Base-by-base conservation (phyloP, 2,888 invertebrate genomes). In the Clusia tigrina region DNA sequence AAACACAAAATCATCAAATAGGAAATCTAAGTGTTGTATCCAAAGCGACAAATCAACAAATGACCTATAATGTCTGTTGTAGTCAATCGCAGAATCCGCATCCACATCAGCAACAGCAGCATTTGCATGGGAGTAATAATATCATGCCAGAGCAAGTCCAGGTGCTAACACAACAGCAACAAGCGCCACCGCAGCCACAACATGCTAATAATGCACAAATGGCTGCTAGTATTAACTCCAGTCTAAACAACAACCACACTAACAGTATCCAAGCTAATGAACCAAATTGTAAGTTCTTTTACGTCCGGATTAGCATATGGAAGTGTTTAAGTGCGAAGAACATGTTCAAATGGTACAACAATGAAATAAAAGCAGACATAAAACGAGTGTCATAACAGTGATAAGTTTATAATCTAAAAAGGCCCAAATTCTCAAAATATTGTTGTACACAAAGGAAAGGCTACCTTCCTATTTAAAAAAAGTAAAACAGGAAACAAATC, bases 81-180 rank as follows among this genome's bases (percentile, higher is more conserved):
- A 67, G 52, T 60, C 37, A 67, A 64, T 64, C 59, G 55, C 37
- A 65, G 5, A 10, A 20, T 64, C 67, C 59, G 1, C 68, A 65
- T 24, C 60, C 63, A 62, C 60, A 56, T 18, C 59, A 61, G 62
- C 58, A 60, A 48, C 63, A 20, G 52, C 57, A 51, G 20, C 60
- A n/a, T 12, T 57, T 54, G 24, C 60, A 59, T n/a, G n/a, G n/a
- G n/a, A n/a, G n/a, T n/a, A 48, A 42, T 62, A 54, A 52, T 51
- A 25, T n/a, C 37, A 24, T 25, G 52, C 56, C 20, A 20, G 32
- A 66, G 12, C 61, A 60, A 25, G 46, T 10, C 10, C 55, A 38
- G 37, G 17, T 24, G 23, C 58, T 54, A 38, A 42, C 26, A 6
- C 52, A 52, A 62, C 60, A 55, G 18, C 58, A 60, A 63, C 58